These are phyloP conservation scores for Rhinoderma darwinii DNA, from an alignment of 2,113 vertebrate species.

Conservation along the genomic window DNA sequence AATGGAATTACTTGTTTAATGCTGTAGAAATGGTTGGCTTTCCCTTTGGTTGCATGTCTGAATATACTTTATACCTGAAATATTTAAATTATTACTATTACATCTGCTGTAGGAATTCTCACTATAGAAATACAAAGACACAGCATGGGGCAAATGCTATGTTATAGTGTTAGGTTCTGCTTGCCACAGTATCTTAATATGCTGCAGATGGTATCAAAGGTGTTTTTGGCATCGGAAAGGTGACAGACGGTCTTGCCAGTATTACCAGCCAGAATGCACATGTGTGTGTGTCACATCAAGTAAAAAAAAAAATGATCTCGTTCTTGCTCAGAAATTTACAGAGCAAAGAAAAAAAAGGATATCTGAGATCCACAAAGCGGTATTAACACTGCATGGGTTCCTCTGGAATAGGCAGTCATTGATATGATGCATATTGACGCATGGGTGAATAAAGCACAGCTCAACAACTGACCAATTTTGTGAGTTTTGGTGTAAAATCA, in stretches of 20 bases:
- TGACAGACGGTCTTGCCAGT: constrained; percentile 21
- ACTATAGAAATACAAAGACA: neutral
- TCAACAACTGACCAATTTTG: neutral
- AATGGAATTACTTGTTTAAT: neutral
- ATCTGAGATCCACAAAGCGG: neutral
- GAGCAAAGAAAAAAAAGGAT: neutral
- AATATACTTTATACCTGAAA: neutral
- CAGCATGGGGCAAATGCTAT: neutral
- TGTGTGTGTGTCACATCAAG: constrained; percentile 10
- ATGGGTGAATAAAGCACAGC: no score
- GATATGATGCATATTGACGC: neutral
- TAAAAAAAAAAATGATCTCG: neutral
- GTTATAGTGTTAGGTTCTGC: neutral
- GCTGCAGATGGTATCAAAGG: constrained; percentile 8
- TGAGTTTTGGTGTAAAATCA: no score
- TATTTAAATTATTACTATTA: neutral
- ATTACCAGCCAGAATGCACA: neutral
- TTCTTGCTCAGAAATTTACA: neutral
- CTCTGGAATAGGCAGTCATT: neutral
- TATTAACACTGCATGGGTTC: neutral
- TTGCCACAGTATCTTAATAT: constrained; percentile 1
- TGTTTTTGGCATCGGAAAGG: constrained; percentile 25
- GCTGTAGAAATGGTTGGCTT: neutral
- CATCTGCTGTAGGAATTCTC: neutral
- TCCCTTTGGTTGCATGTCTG: neutral